Evolutionary conservation across 2,888 invertebrate species (phyloP), one percentile per base, ranked within the genome.

Genomic region (Cabera pusaria): DNA sequence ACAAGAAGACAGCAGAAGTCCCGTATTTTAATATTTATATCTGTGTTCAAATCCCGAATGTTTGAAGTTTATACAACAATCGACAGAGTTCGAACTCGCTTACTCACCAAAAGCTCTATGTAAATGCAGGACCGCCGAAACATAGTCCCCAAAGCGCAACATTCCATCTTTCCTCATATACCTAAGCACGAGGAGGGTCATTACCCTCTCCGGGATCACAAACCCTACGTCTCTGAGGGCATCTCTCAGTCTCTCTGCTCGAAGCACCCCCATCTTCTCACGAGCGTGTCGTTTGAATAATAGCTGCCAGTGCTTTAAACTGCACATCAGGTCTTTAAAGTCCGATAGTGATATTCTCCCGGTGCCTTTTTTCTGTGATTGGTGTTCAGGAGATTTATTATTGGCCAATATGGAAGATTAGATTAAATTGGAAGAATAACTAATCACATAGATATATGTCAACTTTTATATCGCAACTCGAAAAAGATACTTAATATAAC

Each of bases 161-260:
- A 97, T 97, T 19, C 97, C 97, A 72, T 97, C 97, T 73, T 97
- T 97, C 50, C 97, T 91, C 94, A 97, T 97, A 62, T 97, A 97
- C 46, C 96, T 90, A 48, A 97, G 90, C 44, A 97, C 93, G 4
- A 97, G 89, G 27, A 96, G 92, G 3, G 95, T 93, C 68, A 97
- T 89, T 12, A 96, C 95, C 45, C 95, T 94, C 40, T 95, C 95
- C 57, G 94, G 96, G 11, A 97, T 83, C 60, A 95, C 94, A 69
- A 97, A 97, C 2, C 97, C 97, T 6, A 97, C 94, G 83, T 97
- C 97, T 9, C 93, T 87, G 1, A 97, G 82, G 0, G 97, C 96
- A 64, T 97, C 97, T 14, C 94, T 89, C 33, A 97, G 83, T 46
- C 96, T 89, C 78, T 97, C 97, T 0, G 96, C 96, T 57, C 95